Evolutionary conservation across 2,888 invertebrate genomes (phyloP), one percentile per base, ranked within the genome.

Genomic region (Xylota segnis): DNA sequence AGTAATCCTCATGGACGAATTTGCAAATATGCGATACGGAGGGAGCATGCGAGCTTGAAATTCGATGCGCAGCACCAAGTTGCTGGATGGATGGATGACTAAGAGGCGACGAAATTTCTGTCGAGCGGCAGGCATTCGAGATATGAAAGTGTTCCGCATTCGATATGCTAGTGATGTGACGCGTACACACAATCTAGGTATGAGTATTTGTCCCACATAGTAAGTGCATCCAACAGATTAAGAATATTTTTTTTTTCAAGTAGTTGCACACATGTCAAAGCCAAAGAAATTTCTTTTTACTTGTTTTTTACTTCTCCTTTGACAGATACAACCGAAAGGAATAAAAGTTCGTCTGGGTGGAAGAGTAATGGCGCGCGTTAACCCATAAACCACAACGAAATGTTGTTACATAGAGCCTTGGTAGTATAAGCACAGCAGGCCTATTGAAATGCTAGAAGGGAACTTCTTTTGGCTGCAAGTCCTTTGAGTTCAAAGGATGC

Each of bases 71-170:
- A 54, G 43, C 43, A 61, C 27, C 27, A 9, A 29, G 14, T 63
- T n/a, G n/a, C 29, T 14, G 10, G n/a, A n/a, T 40, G 61, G 29
- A 18, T 45, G 45, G 43, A 34, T 74, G 63, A 74, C 63, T 74
- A 52, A 74, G 52, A 37, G 32, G 40, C 54, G 27, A 54, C 63
- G 47, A 71, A 63, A 54, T 63, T 74, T 27, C 52, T 50, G 40
- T 3, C 23, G 23, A 23, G 27, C 47, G 40, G n/a, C 4, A 32
- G 43, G 37, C 40, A 63, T 43, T 40, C 37, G n/a, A 63, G 52
- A 74, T 74, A 63, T 32, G n/a, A 32, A 63, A 45, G 14, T 54
- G 40, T 63, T 63, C 74, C 74, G 74, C 74, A 63, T 63, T 54
- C 52, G 54, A 72, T 72, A 59, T 34, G 34, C 59, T 59, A 59